Evolutionary conservation across 2,797 vertebrate species (phyloP).

Genomic region (Sebastiscus albofasciatus): DNA sequence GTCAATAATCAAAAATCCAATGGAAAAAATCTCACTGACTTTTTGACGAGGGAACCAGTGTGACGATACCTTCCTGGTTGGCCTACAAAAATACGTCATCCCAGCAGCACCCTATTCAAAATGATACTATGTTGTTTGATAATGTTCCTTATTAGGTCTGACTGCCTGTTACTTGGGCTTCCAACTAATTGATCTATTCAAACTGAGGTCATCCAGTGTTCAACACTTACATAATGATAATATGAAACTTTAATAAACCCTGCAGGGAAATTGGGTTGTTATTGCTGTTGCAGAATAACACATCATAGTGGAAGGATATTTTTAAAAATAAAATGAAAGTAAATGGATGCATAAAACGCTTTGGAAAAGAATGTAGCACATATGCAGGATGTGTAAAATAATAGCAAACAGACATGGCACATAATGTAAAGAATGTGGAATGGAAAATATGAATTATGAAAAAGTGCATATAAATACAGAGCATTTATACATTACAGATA

Average conservation of each 20-base stretch:
- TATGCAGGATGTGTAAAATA: neutral
- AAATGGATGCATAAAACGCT: constrained; percentile 8
- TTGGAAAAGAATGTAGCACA: neutral
- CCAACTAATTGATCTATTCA: constrained; percentile 35
- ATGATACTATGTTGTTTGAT: neutral
- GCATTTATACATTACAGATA: neutral
- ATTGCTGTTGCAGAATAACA: neutral
- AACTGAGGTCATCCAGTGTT: constrained; percentile 31
- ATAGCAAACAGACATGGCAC: neutral
- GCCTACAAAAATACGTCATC: too few species aligned
- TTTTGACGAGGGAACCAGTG: too few species aligned
- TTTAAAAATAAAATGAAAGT: constrained; percentile 19
- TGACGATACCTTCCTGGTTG: too few species aligned
- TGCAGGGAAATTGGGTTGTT: constrained; percentile 14
- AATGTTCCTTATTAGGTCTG: neutral
- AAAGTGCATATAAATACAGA: neutral
- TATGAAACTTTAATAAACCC: constrained; percentile 68
- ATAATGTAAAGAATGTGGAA: too few species aligned
- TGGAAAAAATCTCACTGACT: too few species aligned
- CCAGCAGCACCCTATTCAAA: neutral
- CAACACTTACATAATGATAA: constrained; percentile 41
- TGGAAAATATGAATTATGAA: neutral
- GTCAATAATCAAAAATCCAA: too few species aligned
- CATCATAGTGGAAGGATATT: neutral
- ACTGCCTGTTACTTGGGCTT: neutral